Percentiles rank a stretch among this genome's conserved stretches.
Evolutionary conservation across 2,888 invertebrate genomes (phyloP).

Genomic region (Cheilosia vulpina): DNA sequence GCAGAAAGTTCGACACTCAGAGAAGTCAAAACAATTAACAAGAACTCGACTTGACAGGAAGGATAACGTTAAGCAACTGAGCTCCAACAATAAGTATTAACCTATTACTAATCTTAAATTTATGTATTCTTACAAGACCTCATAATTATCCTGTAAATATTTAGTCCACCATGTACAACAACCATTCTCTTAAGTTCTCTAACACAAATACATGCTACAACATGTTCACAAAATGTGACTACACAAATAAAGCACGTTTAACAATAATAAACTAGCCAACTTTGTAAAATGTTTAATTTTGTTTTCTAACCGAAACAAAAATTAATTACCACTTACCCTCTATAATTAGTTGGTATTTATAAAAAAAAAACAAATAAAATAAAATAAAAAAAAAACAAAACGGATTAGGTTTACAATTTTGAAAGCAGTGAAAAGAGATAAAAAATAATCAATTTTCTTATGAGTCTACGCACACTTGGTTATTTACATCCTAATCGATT

Average conservation of each 20-base stretch:
- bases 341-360: slow-evolving; percentile 64
- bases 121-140: no score
- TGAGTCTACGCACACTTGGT: slow-evolving; percentile 55
- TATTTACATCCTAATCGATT: slow-evolving; percentile 22
- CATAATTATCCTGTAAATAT: no score
- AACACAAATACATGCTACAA: slow-evolving; percentile 13
- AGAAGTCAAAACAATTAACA: no score
- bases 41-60: no score
- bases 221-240: neutral
- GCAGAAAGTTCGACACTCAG: no score
- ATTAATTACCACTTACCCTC: slow-evolving; percentile 71
- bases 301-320: slow-evolving; percentile 10
- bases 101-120: no score
- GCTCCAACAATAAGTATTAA: no score
- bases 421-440: slow-evolving; percentile 67
- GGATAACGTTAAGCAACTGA: no score
- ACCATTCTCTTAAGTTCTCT: neutral
- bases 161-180: neutral
- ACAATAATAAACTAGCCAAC: slow-evolving; percentile 34
- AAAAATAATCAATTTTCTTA: slow-evolving; percentile 42
- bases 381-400: slow-evolving; percentile 55
- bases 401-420: slow-evolving; percentile 57
- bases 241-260: slow-evolving; percentile 27
- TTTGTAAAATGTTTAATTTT: neutral
- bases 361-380: slow-evolving; percentile 40